These are phyloP conservation scores for Gonioctena quinquepunctata DNA, from an alignment of 1,140 invertebrate genomes.

Conservation along the genomic window DNA sequence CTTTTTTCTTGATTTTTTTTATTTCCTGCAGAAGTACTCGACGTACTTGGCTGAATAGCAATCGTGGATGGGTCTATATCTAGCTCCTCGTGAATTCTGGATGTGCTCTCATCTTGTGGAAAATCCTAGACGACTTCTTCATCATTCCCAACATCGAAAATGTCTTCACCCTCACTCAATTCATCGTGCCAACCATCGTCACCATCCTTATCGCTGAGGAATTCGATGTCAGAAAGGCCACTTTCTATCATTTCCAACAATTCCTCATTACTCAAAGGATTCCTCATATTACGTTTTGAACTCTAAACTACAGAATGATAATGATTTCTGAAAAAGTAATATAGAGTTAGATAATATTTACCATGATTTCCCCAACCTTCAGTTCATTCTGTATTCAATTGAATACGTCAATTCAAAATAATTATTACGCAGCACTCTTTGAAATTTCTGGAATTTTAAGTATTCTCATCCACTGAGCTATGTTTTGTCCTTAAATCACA, in stretches of 20 bases:
- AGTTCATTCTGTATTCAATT: background rate
- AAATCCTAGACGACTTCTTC: background rate
- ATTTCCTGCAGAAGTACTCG: background rate
- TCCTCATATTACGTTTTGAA: background rate
- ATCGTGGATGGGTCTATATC: background rate
- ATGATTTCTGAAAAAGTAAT: no score
- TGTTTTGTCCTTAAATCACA: background rate
- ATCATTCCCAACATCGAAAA: background rate
- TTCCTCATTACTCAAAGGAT: background rate
- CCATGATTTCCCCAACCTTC: background rate
- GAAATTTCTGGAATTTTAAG: background rate
- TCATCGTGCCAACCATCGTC: background rate
- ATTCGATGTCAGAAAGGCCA: background rate
- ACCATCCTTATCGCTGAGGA: background rate
- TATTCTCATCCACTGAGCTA: background rate
- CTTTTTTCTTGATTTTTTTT: background rate
- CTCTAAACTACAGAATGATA: no score
- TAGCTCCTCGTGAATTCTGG: background rate
- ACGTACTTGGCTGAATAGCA: background rate
- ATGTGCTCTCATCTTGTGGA: background rate
- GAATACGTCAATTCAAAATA: background rate
- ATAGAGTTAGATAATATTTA: no score
- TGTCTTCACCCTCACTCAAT: background rate
- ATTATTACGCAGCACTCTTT: background rate
- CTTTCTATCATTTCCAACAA: background rate